Evolutionary conservation across 2,888 invertebrate genomes (phyloP).

Genomic region (Stratiomys singularior): DNA sequence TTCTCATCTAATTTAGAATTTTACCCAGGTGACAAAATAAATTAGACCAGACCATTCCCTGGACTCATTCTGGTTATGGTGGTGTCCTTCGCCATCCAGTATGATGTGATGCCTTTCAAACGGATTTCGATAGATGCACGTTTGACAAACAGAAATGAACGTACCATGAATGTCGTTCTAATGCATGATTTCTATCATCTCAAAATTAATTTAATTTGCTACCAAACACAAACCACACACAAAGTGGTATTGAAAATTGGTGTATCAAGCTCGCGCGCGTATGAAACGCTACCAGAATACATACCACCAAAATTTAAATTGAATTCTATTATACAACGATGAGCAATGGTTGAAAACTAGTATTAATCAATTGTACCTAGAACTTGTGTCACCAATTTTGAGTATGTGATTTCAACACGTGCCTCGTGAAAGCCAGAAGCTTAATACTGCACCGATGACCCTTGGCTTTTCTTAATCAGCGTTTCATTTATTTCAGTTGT

Average conservation of each 20-base stretch:
- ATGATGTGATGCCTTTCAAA: no score
- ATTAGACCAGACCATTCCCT: neutral
- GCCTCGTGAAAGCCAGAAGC: no score
- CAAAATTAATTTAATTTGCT: constrained; percentile 4
- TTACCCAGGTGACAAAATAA: constrained; percentile 11
- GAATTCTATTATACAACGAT: constrained; percentile 24
- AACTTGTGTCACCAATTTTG: neutral
- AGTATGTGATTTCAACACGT: no score
- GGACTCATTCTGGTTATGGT: neutral
- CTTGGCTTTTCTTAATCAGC: no score
- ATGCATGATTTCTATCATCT: neutral
- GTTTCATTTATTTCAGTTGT: no score
- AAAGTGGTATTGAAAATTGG: neutral
- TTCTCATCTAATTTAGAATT: neutral
- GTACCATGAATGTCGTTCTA: neutral
- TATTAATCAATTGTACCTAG: neutral
- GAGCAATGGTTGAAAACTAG: constrained; percentile 4
- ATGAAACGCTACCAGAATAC: constrained; percentile 5
- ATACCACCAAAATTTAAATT: constrained; percentile 12
- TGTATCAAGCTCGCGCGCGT: neutral
- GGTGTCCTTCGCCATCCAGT: neutral
- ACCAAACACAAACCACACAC: neutral
- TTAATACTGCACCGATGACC: no score
- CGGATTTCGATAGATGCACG: no score
- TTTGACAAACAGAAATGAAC: no score